Base-by-base conservation (phyloP, 1,140 invertebrate genomes). In the Drosophila kurseongensis region DNA sequence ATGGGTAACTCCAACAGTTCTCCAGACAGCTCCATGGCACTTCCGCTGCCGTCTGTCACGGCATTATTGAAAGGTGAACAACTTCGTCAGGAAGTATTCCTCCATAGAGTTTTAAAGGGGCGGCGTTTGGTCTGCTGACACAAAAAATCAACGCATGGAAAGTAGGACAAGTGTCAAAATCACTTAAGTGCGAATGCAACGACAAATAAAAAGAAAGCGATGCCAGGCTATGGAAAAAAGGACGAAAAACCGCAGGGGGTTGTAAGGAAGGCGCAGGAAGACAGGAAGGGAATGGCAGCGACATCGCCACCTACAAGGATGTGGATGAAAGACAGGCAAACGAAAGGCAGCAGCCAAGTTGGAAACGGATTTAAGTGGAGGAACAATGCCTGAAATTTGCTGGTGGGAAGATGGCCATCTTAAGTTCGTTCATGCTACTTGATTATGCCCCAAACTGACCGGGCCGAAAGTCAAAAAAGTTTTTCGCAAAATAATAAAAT, bases 141-240 rank as follows among this genome's bases (percentile, higher is more conserved):
- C 80, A 86, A 88, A 86, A 78, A 86, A 86, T 88, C 83, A 86
- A 86, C 83, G 83, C 83, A 86, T 86, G 83, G 79, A 86, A 86
- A 86, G 83, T 86, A 67, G 83, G 83, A 86, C 83, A 86, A 86
- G 83, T 86, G 83, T 86, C 83, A 86, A 86, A 86, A 86, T 86
- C 83, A 86, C 83, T 86, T 86, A 86, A 86, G 83, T 83, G 83
- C 83, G 83, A 86, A 86, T 85, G 78, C 80, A 75, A 83, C 63
- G 79, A 79, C 78, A 85, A 85, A 85, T 88, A 88, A 76, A 82
- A 86, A 88, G 82, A 82, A 85, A 85, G 75, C 78, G 68, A 81
- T 65, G 59, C 73, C 73, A 72, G 59, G 55, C 38, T 32, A 9
- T n/a, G 50, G 41, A 42, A 8, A 47, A 65, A 23, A 32, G 47